Evolutionary conservation across 2,113 vertebrate species (phyloP), one percentile per base, ranked within the genome.

Genomic region (Desmodus rotundus): DNA sequence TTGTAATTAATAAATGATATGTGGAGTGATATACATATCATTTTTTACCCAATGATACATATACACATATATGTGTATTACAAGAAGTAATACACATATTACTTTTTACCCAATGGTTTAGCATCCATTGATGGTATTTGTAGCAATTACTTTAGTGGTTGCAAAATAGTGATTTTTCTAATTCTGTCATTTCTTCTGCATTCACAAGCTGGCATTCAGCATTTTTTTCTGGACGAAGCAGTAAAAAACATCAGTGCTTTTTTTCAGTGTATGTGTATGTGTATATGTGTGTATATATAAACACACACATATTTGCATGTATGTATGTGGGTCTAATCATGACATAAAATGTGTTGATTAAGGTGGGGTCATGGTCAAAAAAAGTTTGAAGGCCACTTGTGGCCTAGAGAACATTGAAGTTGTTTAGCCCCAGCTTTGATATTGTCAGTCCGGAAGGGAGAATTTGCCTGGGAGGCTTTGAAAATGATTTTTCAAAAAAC

Each of bases 151-250:
- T 81, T 92, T 92, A 63, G 54, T 89, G 76, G 76, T 86, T 93
- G 33, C 45, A 65, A 86, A 89, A 70, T 47, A 81, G 73, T 92
- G 74, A 86, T 92, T 94, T 94, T 94, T 96, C 78, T 76, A 65
- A 82, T 88, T 97, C 28, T 93, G 0, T 87, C 11, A 68, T 74
- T 92, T 36, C n/a, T 83, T 90, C 43, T 87, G 26, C 28, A 76
- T 52, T 87, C 81, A 76, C 65, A 91, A 90, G 47, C 38, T 85
- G 33, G 16, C 41, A 82, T 33, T 94, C n/a, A 65, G 22, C 63
- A 85, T 78, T 93, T 84, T 95, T 83, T 89, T 77, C 74, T 81
- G 67, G 47, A 82, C 54, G 11, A 92, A 87, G 58, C 61, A 91
- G 14, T 91, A 54, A 89, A 93, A 80, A 47, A 67, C 58, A 41